Conservation (phyloP, 2,113 vertebrate genomes). For the Ranitomeya imitator region DNA sequence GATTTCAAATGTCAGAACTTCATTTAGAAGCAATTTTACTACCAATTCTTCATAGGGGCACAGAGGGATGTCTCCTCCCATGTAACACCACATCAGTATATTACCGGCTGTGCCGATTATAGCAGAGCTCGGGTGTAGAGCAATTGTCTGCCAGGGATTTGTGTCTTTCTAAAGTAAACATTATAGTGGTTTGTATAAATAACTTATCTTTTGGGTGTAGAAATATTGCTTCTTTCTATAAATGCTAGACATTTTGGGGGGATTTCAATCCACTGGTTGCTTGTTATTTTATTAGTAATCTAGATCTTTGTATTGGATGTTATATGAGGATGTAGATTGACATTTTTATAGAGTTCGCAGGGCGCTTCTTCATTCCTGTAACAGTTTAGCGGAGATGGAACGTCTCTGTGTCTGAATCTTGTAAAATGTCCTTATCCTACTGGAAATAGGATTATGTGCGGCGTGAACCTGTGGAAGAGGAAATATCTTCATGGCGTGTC, state of each 20-base stretch:
- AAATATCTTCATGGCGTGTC: background rate
- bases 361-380: background rate
- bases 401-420: background rate
- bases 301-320: background rate
- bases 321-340: background rate
- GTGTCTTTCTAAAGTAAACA: background rate
- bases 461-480: background rate
- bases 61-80: background rate
- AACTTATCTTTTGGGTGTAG: background rate
- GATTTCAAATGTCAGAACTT: slow-evolving; percentile 17
- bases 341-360: background rate
- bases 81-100: background rate
- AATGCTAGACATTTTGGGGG: background rate
- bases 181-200: background rate
- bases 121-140: background rate
- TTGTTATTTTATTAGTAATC: background rate
- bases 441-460: slow-evolving; percentile 1
- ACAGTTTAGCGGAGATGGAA: background rate
- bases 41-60: background rate
- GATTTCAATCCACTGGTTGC: background rate
- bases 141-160: background rate
- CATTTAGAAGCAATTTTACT: background rate
- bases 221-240: background rate
- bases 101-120: background rate
- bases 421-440: background rate